Evolutionary conservation across 2,797 vertebrate genomes (phyloP), one percentile per base, ranked within the genome.

Genomic region (Rachycentron canadum): DNA sequence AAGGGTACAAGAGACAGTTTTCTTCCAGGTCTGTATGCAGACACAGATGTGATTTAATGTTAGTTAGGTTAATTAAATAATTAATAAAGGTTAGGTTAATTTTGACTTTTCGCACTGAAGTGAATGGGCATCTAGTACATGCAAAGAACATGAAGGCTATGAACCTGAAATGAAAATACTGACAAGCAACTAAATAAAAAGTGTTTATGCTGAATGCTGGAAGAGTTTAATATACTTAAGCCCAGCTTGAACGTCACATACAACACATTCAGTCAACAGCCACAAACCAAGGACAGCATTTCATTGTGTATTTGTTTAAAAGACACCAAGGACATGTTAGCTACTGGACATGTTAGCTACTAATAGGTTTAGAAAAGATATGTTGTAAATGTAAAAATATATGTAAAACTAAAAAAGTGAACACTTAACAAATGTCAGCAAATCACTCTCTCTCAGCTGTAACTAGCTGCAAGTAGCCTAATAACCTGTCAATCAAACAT

Each of bases 401-500:
- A 7, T 49, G 12, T 41, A 41, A 10, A 19, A 52, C 25, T 6
- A 34, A 17, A 21, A 40, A 38, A 30, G 34, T 3, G 19, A 78
- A 65, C 1, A 12, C 5, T 28, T 28, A 30, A 60, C 12, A 56
- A 58, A 63, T 49, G 9, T 47, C 62, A 59, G 21, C 28, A 63
- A 36, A 16, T 36, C 2, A 1, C 36, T 1, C 26, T 30, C 12
- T 36, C 0, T 9, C 34, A 45, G 28, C 64, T 65, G 67, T 16
- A 71, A 28, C 23, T 40, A 47, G 41, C 19, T 72, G 14, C 8
- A 76, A 62, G 79, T 63, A 58, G 8, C 26, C 40, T 17, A 41
- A 80, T 67, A 38, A 72, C 25, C 19, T 50, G 40, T 59, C 73
- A 64, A 73, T 79, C n/a, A 77, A 59, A 60, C 17, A 45, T 45